phyloP scores from a whole-genome alignment of 2,797 vertebrate genomes.

The Catharus ustulatus region DNA sequence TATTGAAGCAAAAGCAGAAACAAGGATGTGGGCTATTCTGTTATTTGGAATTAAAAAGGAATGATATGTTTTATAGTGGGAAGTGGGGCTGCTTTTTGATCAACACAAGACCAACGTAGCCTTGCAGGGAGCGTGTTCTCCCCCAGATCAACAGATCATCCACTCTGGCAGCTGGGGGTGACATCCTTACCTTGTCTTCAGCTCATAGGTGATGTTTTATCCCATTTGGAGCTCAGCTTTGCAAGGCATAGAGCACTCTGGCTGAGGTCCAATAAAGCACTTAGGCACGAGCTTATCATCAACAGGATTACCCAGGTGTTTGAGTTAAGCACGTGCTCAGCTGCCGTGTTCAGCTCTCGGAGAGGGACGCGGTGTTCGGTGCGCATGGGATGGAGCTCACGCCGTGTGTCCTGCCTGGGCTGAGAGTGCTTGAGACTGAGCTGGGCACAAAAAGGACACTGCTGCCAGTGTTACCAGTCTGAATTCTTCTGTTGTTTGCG shows the following conservation, averaged over 20 bases:
- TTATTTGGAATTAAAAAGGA: background rate
- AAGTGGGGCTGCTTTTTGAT: background rate
- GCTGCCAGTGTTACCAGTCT: background rate
- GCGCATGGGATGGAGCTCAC: background rate
- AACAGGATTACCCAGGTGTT: conserved; percentile 67
- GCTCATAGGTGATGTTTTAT: conserved; percentile 53
- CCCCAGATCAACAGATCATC: background rate
- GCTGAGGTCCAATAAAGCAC: conserved; percentile 61
- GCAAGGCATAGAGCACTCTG: conserved; percentile 25
- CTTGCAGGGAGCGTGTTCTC: background rate
- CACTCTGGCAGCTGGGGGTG: conserved; percentile 20
- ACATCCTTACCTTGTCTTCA: conserved; percentile 54
- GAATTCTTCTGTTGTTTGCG: conserved; percentile 24
- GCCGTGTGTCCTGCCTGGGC: background rate
- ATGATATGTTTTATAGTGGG: background rate
- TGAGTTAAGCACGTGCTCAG: conserved; percentile 52
- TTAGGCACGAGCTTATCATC: conserved; percentile 61
- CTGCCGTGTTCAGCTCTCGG: background rate
- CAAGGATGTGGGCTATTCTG: background rate
- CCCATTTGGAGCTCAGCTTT: conserved; percentile 43
- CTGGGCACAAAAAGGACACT: background rate
- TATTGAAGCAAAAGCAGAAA: background rate
- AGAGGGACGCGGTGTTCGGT: background rate
- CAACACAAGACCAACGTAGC: background rate
- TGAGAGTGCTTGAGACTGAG: conserved; percentile 2